Base-by-base conservation (phyloP, 2,797 vertebrate species). In the Catamblyrhynchus diadema region DNA sequence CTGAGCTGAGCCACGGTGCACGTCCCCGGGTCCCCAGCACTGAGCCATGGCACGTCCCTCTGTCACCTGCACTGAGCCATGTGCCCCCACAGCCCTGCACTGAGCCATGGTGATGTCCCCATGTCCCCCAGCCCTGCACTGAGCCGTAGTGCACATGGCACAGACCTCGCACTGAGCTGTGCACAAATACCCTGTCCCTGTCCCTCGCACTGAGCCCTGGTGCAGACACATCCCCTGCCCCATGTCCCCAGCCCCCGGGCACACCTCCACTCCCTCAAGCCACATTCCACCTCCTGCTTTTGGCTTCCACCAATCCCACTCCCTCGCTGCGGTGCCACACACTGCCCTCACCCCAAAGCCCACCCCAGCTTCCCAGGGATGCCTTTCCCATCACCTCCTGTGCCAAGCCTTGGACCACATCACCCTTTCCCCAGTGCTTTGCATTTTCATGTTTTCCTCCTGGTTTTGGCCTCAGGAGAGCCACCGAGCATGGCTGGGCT, bases 401-500 rank as follows among this genome's bases (percentile, higher is more conserved):
- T 10, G 41, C 44, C 39, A 56, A 47, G 39, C 60, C 2, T 2
- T 27, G 35, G 20, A n/a, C 17, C 32, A 6, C 1, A 2, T 30
- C 86, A 45, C 60, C 35, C 41, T 45, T 37, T 7, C 21, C 25
- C 41, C 0, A 1, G 23, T 0, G 3, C 45, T 87, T 66, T 33
- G 50, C 39, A 53, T 12, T 75, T 88, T 37, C 81, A 67, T 22
- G 13, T 53, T 35, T 61, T 66, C 44, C 71, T 57, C 59, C 78
- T 28, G 2, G 0, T 20, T 90, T 79, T 0, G 13, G 74, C 30
- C 66, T 61, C 33, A 44, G 74, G 66, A 84, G 65, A 90, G 70
- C 61, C 7, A 4, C 64, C 0, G 0, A 81, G 39, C 0, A 1
- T 61, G 50, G 61, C n/a, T 4, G 3, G 77, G 81, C 84, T 47